Conservation (phyloP, 2,113 vertebrate genomes). For the Callionymus lyra region DNA sequence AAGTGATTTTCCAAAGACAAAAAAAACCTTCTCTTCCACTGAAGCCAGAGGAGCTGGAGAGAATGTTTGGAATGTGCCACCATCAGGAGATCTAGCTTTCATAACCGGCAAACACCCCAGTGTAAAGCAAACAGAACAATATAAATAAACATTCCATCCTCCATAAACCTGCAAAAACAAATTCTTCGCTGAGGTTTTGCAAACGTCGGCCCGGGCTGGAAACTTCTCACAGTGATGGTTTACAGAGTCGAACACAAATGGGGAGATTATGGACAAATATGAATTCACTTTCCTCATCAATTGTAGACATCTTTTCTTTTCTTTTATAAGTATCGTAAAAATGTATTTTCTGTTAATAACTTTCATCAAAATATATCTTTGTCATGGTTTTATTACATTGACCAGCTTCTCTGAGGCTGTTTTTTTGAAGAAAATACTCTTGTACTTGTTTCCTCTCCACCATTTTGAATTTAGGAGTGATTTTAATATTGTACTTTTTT, state of each 20-base stretch:
- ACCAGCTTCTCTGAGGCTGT: too few species aligned
- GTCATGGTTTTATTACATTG: too few species aligned
- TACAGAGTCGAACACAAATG: neutral
- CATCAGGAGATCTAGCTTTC: conserved; percentile 22
- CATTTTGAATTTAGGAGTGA: too few species aligned
- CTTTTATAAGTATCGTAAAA: too few species aligned
- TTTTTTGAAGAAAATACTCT: too few species aligned
- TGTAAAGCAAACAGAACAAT: conserved; percentile 20
- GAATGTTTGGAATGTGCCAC: conserved; percentile 25
- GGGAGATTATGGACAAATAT: conserved; percentile 13
- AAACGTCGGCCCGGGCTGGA: conserved; percentile 8
- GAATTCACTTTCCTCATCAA: too few species aligned
- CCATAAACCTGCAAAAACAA: conserved; percentile 39
- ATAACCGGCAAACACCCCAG: conserved; percentile 6
- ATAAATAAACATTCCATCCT: conserved; percentile 36
- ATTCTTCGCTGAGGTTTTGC: conserved; percentile 20
- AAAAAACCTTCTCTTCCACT: conserved; percentile 3
- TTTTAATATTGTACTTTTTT: too few species aligned
- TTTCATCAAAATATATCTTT: too few species aligned
- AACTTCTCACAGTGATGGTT: too few species aligned
- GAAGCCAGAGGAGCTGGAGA: conserved; percentile 1
- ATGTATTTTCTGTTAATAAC: too few species aligned
- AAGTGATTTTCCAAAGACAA: neutral
- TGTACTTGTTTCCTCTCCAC: too few species aligned
- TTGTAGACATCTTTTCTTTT: too few species aligned